Evolutionary conservation across 2,113 vertebrate species (phyloP), one percentile per base, ranked within the genome.

Genomic region (Serinus canaria): DNA sequence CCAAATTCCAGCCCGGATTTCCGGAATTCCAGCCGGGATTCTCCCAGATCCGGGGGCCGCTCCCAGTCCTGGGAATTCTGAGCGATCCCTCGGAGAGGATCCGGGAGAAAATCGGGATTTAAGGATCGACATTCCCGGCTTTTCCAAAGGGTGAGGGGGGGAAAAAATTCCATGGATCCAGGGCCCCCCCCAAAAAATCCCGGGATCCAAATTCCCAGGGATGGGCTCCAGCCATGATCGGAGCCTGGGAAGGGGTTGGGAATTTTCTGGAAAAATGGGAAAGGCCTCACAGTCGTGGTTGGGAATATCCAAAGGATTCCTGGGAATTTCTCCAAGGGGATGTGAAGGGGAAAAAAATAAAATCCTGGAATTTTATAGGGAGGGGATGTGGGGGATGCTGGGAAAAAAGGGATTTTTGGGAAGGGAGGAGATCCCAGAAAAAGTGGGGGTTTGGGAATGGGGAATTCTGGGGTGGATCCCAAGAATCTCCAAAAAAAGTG

Each of bases 51-150:
- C 17, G 41, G 30, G 35, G 25, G 75, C 30, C 1, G 35, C 14
- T 43, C 30, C 56, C 73, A 9, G 24, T 52, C 35, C 15, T 13
- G 0, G n/a, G 59, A 43, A 78, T 63, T 41, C 46, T 11, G 1
- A 39, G 53, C 14, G 13, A 28, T 46, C 19, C 72, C 53, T 27
- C 6, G 31, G 53, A 46, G 24, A 74, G 70, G 70, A n/a, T 44
- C 41, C 11, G 2, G 35, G 17, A 7, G 33, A 25, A 41, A 77
- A 13, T 15, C 6, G 18, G 59, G 59, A 78, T 77, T 52, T 7
- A 10, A 25, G 22, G 58, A 39, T 31, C 4, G 2, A n/a, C 3
- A 2, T 1, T 24, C 22, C 44, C 5, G 5, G 5, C 16, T 19
- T 56, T 44, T 44, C 70, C 52, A 33, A 8, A 22, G 13, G 15